Evolutionary conservation across 2,888 invertebrate species (phyloP).

Genomic region (Cerastis rubricosa): DNA sequence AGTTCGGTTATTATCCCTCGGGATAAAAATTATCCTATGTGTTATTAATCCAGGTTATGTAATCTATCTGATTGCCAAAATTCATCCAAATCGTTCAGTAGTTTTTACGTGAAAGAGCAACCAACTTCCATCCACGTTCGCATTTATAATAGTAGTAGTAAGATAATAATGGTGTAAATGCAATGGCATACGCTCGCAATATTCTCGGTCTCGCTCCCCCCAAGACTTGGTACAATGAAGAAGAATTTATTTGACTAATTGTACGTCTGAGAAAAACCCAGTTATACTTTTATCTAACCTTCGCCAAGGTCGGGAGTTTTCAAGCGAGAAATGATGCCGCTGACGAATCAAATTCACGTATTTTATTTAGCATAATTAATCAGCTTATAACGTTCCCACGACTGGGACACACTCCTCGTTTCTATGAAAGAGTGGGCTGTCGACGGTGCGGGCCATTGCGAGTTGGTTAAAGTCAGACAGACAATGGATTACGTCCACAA

Average conservation of each 20-base stretch:
- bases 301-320: conserved; percentile 28
- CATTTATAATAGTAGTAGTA: not conserved
- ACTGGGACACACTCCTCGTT: not conserved
- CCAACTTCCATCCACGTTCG: not conserved
- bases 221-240: not conserved
- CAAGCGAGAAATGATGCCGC: not conserved
- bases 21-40: not conserved
- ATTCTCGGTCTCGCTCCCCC: not conserved
- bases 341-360: not conserved
- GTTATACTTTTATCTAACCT: conserved; percentile 14
- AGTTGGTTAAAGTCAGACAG: not conserved
- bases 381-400: not conserved
- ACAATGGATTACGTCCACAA: not conserved
- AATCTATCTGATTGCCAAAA: not conserved
- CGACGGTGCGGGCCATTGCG: not conserved
- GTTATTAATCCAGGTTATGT: not conserved
- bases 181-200: not conserved
- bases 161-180: not conserved
- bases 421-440: not conserved
- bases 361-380: not conserved
- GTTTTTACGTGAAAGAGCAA: not conserved
- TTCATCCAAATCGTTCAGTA: not conserved
- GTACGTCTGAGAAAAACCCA: conserved; percentile 12
- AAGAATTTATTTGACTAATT: conserved; percentile 2
- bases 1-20: not conserved